Evolutionary conservation across 2,113 vertebrate genomes (phyloP).

Genomic region (Urocolius indicus): DNA sequence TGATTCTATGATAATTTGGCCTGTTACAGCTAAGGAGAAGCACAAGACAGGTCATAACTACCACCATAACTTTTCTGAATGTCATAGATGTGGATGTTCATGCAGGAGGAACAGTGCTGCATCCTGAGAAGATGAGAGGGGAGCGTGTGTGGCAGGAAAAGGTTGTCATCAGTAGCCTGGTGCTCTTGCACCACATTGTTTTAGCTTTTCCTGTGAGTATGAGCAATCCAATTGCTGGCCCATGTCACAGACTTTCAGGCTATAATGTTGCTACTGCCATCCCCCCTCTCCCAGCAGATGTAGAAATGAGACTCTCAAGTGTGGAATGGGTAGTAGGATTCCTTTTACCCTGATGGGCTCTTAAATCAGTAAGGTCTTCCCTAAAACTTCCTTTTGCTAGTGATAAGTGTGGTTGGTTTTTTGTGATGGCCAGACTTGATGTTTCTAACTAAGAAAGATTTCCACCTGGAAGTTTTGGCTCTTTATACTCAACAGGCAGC

Average conservation of each 20-base stretch:
- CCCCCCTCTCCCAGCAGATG: background rate
- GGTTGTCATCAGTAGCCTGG: background rate
- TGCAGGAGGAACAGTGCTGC: accelerated
- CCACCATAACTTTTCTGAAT: background rate
- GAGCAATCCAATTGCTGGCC: background rate
- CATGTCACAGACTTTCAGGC: background rate
- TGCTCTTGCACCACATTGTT: background rate
- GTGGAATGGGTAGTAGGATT: background rate
- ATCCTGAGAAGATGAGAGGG: background rate
- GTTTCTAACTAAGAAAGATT: background rate
- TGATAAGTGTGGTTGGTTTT: background rate
- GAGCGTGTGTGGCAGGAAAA: background rate
- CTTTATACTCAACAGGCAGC: accelerated
- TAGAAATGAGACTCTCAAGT: accelerated
- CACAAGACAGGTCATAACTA: background rate
- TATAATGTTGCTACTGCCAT: background rate
- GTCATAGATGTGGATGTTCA: accelerated
- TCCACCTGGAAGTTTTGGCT: background rate
- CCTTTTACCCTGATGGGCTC: background rate
- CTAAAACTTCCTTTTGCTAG: background rate
- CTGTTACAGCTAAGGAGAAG: background rate
- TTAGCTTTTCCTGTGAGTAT: background rate
- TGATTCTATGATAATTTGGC: too few species aligned
- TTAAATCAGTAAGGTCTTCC: background rate
- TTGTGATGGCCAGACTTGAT: background rate